Percentiles rank a stretch among this genome's conserved stretches.
phyloP scores from a whole-genome alignment of 2,888 invertebrate genomes.

The Andrena bucephala region DNA sequence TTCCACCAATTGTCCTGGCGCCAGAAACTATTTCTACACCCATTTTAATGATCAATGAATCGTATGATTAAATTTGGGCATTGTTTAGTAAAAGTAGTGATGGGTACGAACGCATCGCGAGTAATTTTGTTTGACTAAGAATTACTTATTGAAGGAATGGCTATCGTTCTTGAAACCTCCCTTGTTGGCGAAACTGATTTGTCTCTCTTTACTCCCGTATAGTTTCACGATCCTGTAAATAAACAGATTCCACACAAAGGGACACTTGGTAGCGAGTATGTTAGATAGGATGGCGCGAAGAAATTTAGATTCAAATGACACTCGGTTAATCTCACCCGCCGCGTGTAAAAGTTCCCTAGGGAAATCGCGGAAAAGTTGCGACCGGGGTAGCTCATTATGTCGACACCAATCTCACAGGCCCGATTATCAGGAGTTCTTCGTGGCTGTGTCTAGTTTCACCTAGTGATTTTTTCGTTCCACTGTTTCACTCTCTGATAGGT shows the following conservation, averaged over 20 bases:
- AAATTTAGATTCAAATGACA: constrained; percentile 46
- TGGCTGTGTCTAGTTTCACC: constrained; percentile 11
- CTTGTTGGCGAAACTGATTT: too few species aligned
- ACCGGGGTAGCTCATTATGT: background rate
- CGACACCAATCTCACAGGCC: background rate
- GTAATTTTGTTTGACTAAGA: too few species aligned
- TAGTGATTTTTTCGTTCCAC: background rate
- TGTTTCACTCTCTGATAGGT: background rate
- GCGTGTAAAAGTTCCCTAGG: background rate
- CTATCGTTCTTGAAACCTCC: too few species aligned
- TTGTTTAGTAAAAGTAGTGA: too few species aligned
- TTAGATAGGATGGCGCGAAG: constrained; percentile 7
- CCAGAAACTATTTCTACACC: too few species aligned
- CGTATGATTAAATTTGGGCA: too few species aligned
- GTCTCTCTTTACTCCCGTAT: background rate
- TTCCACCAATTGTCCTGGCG: too few species aligned
- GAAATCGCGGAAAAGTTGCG: constrained; percentile 34
- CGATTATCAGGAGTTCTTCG: constrained; percentile 32
- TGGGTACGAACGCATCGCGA: too few species aligned
- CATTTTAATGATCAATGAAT: too few species aligned
- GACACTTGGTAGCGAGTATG: background rate
- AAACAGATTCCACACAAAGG: background rate
- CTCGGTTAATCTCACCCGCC: constrained; percentile 15
- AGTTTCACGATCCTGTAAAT: constrained; percentile 6
- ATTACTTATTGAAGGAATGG: too few species aligned